Conservation (phyloP, 2,888 invertebrate genomes). For the Polyommatus iphigenia region DNA sequence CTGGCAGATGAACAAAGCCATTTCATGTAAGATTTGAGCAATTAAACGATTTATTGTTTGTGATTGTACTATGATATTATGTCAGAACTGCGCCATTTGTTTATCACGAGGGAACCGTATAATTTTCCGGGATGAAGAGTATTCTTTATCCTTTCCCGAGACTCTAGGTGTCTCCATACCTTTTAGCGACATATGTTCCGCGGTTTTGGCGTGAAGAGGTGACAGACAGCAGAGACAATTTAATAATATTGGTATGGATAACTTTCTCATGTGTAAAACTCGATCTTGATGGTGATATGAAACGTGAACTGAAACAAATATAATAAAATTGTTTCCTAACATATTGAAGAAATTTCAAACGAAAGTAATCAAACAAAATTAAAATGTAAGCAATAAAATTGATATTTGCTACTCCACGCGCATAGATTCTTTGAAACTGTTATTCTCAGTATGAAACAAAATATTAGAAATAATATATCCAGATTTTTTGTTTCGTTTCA, state of each 20-base stretch:
- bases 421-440: background rate
- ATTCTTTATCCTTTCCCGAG: too few species aligned
- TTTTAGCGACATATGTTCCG: too few species aligned
- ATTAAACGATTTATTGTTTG: constrained; percentile 13
- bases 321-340: background rate
- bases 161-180: too few species aligned
- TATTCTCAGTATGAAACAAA: background rate
- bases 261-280: too few species aligned
- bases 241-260: background rate
- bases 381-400: background rate
- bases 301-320: background rate
- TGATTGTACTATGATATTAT: background rate
- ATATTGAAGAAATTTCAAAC: background rate
- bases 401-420: background rate
- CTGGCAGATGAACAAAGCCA: constrained; percentile 38
- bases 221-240: too few species aligned
- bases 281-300: too few species aligned
- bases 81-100: too few species aligned
- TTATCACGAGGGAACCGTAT: too few species aligned
- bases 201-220: too few species aligned
- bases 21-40: constrained; percentile 21
- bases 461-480: too few species aligned
- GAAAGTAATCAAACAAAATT: background rate
- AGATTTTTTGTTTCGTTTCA: too few species aligned
- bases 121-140: too few species aligned